Evolutionary conservation across 2,113 vertebrate species (phyloP).

Genomic region (Bubo blakistoni): DNA sequence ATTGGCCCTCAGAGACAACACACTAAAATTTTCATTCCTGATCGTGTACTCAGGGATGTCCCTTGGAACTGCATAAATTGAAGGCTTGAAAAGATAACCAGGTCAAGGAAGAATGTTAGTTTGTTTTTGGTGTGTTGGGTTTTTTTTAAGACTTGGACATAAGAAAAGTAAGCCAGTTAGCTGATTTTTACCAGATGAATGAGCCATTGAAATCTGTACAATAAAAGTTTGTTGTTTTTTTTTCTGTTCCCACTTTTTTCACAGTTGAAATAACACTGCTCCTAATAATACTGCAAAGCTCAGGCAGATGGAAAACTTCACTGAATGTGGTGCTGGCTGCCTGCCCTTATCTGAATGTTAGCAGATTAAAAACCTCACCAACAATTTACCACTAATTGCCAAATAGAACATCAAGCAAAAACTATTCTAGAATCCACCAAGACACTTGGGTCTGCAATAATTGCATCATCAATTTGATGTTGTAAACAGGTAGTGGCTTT

Average conservation of each 20-base stretch:
- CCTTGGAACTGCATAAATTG: background rate
- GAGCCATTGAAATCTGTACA: background rate
- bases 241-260: background rate
- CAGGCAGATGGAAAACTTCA: background rate
- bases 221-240: background rate
- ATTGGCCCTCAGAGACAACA: background rate
- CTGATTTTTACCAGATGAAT: conserved; percentile 9
- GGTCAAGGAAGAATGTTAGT: background rate
- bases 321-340: conserved; percentile 18
- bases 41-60: background rate
- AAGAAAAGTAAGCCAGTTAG: background rate
- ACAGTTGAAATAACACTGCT: background rate
- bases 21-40: background rate
- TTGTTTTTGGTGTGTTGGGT: background rate
- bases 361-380: conserved; percentile 15
- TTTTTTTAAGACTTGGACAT: background rate
- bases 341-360: background rate
- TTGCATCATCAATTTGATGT: background rate
- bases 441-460: background rate
- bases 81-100: background rate
- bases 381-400: background rate
- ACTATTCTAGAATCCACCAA: background rate
- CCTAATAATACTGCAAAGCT: background rate
- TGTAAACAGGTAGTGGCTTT: background rate
- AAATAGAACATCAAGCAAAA: background rate